Base-by-base conservation (phyloP, 2,888 invertebrate genomes). In the Tetanocera ferruginea region DNA sequence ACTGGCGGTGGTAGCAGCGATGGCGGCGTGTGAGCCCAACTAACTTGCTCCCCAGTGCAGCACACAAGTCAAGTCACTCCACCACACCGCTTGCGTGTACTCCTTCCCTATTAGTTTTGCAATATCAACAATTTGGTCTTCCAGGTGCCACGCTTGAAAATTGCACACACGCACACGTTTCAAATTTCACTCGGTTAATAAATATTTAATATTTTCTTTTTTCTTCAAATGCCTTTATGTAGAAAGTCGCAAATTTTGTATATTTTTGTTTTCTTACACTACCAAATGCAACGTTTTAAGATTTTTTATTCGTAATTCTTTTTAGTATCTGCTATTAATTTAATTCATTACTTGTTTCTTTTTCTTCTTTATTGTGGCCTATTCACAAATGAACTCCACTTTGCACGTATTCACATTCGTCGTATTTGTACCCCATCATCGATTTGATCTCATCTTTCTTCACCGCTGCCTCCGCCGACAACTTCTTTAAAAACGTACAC, bases 391-490 rank as follows among this genome's bases (percentile, higher is more conserved):
- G 3, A 31, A 66, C 52, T 57, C 70, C 52, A 34, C 64, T 60
- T 49, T 57, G 49, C 52, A 55, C 67, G 71, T 71, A 71, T 75
- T 75, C 73, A 62, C 64, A 74, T 52, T 60, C 66, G 60, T 78
- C 66, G 62, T 77, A 49, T 62, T 78, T 70, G 28, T 77, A 57
- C 73, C 77, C 79, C 80, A 76, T 82, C 82, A 82, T 82, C 82
- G 82, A 82, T 82, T 82, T 82, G 82, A 81, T 82, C 80, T 81
- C 81, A 80, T 80, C 82, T 80, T 74, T 49, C 49, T 43, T 79
- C 62, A 49, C 72, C 79, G 76, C 79, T 79, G 77, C 82, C 81
- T 76, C 81, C 80, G 34, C 69, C 34, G 64, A 14, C 64, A 31
- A 64, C 64, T 34, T 64, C 64, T 64, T 64, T 34, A 3, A 64